A percentile compares a stretch with the other conserved stretches of the same genome.
Evolutionary conservation across 2,113 vertebrate species (phyloP).

Genomic region (Mustela lutreola): DNA sequence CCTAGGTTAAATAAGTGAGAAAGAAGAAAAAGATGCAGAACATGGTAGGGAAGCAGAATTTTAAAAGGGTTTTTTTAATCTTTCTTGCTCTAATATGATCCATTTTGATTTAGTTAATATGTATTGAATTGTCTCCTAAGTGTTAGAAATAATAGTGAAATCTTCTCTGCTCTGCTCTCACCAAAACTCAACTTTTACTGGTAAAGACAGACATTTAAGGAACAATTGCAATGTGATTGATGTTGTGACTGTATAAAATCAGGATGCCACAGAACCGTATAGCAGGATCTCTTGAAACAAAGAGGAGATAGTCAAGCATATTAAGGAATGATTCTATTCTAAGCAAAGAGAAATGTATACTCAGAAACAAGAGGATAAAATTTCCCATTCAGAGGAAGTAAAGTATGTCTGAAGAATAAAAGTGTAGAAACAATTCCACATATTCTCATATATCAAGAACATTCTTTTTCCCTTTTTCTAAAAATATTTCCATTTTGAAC

Average conservation of each 20-base stretch:
- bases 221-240: neutral
- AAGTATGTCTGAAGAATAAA: neutral
- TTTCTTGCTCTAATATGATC: neutral
- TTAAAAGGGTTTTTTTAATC: neutral
- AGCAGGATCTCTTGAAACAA: neutral
- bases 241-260: neutral
- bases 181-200: neutral
- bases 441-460: neutral
- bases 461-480: neutral
- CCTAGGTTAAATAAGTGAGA: neutral
- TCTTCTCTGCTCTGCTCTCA: neutral
- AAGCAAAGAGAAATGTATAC: neutral
- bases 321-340: neutral
- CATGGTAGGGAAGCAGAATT: neutral
- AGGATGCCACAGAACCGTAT: neutral
- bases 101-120: neutral
- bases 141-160: neutral
- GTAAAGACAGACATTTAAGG: neutral
- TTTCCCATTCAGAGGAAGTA: neutral
- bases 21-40: neutral
- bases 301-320: neutral
- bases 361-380: neutral
- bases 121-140: neutral
- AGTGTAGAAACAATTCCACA: neutral
- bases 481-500: neutral